Conservation (phyloP, 1,140 invertebrate genomes). For the Brachionus paranguensis region DNA sequence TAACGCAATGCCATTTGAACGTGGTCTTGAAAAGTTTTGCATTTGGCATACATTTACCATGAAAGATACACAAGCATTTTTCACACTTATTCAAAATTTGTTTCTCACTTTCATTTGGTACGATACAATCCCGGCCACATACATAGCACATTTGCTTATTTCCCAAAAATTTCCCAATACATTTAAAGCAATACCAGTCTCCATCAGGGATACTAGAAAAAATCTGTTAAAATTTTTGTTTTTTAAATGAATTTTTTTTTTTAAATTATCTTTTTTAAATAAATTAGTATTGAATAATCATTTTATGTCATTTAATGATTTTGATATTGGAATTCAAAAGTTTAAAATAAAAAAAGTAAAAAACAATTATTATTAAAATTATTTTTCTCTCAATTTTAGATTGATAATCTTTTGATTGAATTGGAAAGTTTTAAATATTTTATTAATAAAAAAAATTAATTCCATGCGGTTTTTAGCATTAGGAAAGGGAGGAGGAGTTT, state of each 20-base stretch:
- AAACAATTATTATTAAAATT: too few species aligned
- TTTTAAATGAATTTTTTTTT: too few species aligned
- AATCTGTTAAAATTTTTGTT: not conserved
- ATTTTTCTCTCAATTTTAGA: too few species aligned
- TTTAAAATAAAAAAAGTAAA: too few species aligned
- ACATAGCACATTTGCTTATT: conserved; percentile 43
- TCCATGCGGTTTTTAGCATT: too few species aligned
- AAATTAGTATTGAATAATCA: not conserved
- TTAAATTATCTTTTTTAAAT: too few species aligned
- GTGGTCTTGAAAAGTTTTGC: conserved; percentile 38
- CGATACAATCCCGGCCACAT: conserved; percentile 43
- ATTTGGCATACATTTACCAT: conserved; percentile 34
- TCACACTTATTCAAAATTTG: conserved; percentile 39
- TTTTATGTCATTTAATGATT: not conserved
- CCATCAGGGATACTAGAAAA: conserved; percentile 75
- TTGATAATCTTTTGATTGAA: too few species aligned
- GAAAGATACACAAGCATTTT: conserved; percentile 17
- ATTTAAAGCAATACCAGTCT: conserved; percentile 94
- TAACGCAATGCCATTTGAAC: conserved; percentile 3
- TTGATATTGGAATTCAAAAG: not conserved
- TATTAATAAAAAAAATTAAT: too few species aligned
- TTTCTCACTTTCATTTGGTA: not conserved
- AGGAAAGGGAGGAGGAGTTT: too few species aligned
- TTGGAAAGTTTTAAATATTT: too few species aligned
- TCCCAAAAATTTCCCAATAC: conserved; percentile 72